A percentile compares a stretch with the other conserved stretches of the same genome.
Conservation (phyloP, 37 sponge, comb jelly and placozoan genomes). For the Oopsacas minuta region DNA sequence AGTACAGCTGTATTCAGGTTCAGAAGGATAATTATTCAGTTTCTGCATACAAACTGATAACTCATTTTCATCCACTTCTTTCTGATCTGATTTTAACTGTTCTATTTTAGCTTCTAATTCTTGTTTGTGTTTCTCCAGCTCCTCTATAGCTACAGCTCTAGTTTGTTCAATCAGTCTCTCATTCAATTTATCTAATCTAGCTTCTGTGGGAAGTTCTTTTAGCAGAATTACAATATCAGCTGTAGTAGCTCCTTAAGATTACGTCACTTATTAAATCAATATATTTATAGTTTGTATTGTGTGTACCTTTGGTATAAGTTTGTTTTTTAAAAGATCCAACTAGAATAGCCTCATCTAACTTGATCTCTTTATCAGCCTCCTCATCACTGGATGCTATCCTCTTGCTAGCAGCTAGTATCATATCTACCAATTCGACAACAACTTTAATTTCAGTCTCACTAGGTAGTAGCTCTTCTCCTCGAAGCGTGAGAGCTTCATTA, state of each 20-base stretch:
- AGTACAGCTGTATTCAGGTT: neutral
- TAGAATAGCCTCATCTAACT: neutral
- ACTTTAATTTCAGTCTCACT: neutral
- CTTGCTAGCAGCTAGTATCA: neutral
- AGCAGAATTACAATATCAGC: constrained; percentile 14
- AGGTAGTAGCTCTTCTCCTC: neutral
- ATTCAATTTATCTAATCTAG: neutral
- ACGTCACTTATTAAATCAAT: neutral
- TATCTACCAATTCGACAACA: neutral
- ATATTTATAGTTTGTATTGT: neutral
- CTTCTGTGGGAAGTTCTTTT: constrained; percentile 7
- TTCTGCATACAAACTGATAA: neutral
- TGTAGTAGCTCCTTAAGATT: neutral
- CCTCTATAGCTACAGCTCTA: neutral
- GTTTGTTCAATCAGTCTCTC: neutral
- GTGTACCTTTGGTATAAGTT: neutral
- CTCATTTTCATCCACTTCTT: neutral
- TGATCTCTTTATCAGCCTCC: neutral
- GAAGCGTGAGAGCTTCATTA: neutral
- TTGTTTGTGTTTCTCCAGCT: neutral
- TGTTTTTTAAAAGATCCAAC: neutral
- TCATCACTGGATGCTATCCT: neutral
- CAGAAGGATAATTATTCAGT: neutral
- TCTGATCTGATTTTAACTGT: neutral
- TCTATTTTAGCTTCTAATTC: neutral